Conservation (phyloP, 2,113 vertebrate species). For the Hyaena hyaena region DNA sequence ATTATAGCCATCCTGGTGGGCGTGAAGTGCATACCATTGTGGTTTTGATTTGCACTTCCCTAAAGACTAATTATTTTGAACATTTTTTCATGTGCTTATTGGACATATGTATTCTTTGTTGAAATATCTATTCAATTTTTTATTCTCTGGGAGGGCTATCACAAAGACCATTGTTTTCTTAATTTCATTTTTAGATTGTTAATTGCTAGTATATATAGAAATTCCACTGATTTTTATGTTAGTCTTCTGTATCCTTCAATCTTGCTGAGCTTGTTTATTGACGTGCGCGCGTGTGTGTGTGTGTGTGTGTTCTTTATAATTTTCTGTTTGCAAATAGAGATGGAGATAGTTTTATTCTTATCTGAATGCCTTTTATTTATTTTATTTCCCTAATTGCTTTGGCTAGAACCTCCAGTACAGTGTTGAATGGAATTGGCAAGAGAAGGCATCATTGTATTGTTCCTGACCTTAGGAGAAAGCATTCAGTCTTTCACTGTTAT, state of each 20-base stretch:
- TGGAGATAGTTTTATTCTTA: background rate
- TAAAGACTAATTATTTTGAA: conserved; percentile 6
- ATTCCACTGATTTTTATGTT: background rate
- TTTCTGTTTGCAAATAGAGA: background rate
- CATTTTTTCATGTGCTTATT: conserved; percentile 29
- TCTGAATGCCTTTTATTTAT: background rate
- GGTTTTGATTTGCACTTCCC: conserved; percentile 44
- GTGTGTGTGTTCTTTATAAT: background rate
- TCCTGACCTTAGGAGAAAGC: background rate
- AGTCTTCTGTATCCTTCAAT: background rate
- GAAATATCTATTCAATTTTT: conserved; percentile 38
- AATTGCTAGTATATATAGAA: background rate
- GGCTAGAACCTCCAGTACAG: background rate
- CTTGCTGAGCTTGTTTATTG: background rate
- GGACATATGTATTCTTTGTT: background rate
- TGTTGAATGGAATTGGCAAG: background rate
- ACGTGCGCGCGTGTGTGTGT: background rate
- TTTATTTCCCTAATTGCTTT: background rate
- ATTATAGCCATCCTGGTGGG: background rate
- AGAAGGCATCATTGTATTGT: background rate
- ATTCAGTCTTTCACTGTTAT: background rate
- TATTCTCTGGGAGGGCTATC: background rate
- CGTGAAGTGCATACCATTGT: background rate
- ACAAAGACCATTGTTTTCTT: conserved; percentile 13
- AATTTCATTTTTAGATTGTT: conserved; percentile 24